Evolutionary conservation across 2,888 invertebrate genomes (phyloP).

Genomic region (Parascotia fuliginaria): DNA sequence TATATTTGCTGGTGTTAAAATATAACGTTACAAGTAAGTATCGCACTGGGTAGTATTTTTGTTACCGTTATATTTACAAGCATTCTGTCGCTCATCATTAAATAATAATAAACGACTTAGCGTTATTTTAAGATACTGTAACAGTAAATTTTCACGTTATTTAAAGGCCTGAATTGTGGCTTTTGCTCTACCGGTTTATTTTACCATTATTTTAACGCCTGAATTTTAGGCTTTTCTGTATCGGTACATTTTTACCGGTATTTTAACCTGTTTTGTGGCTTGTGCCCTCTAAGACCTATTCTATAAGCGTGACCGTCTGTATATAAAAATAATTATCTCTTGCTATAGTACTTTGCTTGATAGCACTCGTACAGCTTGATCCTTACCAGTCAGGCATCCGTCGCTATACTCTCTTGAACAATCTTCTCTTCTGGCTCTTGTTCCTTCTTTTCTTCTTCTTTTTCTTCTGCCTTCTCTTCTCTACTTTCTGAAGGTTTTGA

Average conservation of each 20-base stretch:
- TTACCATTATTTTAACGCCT: no score
- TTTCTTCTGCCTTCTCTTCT: conserved; percentile 55
- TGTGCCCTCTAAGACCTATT: conserved; percentile 1
- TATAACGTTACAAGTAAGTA: no score
- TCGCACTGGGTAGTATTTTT: not conserved
- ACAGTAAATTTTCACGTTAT: no score
- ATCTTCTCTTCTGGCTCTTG: conserved; percentile 31
- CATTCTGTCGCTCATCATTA: no score
- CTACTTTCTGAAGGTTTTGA: conserved; percentile 69
- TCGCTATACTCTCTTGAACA: conserved; percentile 54
- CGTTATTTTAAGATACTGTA: no score
- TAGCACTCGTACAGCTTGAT: conserved; percentile 59
- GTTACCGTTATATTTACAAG: not conserved
- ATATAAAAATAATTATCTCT: conserved; percentile 48
- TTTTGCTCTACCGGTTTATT: no score
- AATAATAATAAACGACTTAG: no score
- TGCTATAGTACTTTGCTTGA: conserved; percentile 57
- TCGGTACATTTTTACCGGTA: not conserved
- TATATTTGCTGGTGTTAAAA: not conserved
- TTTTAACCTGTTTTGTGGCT: not conserved
- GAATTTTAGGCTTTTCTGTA: no score
- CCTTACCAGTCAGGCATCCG: conserved; percentile 75
- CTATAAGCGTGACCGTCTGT: conserved; percentile 34
- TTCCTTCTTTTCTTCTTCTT: conserved; percentile 51
- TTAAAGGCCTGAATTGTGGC: no score